Evolutionary conservation across 2,113 vertebrate species (phyloP).

Genomic region (Spea multiplicata): DNA sequence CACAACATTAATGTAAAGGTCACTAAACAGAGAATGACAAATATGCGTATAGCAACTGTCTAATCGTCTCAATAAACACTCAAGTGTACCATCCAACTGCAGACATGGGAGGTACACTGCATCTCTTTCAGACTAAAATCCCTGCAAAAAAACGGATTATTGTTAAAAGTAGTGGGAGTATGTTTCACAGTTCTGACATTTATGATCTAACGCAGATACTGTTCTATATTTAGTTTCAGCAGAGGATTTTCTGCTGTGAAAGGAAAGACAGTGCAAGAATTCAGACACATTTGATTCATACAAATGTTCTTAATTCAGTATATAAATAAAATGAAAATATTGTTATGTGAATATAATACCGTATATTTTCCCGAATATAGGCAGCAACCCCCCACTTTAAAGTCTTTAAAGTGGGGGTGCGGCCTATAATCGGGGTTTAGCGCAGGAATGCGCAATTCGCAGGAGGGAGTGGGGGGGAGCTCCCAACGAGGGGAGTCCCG

Average conservation of each 20-base stretch:
- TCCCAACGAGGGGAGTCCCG: too few relatives aligned
- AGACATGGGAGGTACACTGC: not conserved
- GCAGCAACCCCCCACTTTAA: too few relatives aligned
- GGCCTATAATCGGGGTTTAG: too few relatives aligned
- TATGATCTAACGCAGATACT: not conserved
- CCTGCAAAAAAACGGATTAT: not conserved
- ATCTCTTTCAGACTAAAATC: not conserved
- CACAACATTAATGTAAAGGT: not conserved
- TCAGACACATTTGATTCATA: not conserved
- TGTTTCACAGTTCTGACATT: conserved; percentile 10
- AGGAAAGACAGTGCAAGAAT: not conserved
- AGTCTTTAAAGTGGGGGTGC: too few relatives aligned
- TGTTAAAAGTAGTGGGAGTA: conserved; percentile 8
- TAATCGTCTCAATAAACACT: not conserved
- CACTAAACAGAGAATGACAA: not conserved
- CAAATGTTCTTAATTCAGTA: too few relatives aligned
- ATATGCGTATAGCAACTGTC: not conserved
- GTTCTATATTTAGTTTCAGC: conserved; percentile 21
- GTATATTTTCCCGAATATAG: too few relatives aligned
- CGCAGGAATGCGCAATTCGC: too few relatives aligned
- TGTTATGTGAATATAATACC: too few relatives aligned
- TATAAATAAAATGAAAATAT: too few relatives aligned
- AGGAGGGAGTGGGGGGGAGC: too few relatives aligned
- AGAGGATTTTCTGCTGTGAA: not conserved
- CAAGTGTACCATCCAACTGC: not conserved